Base-by-base conservation (phyloP, 2,888 invertebrate species). In the Silvanus unidentatus region DNA sequence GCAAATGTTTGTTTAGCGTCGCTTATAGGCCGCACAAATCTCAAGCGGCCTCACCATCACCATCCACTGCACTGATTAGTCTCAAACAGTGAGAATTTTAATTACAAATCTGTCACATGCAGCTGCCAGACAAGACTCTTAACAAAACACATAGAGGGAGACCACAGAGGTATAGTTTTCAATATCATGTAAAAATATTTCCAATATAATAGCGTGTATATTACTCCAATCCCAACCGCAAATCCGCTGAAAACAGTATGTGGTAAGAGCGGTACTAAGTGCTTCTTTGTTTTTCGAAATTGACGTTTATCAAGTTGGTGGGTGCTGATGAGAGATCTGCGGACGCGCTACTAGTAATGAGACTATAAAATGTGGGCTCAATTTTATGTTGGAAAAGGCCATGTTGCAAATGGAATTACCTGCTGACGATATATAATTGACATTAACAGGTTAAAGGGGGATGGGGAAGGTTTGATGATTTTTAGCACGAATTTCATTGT, bases 31-130 rank as follows among this genome's bases (percentile, higher is more conserved):
- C 48, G 45, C 43, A 48, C 44, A 47, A 48, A 45, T 51, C 52
- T 49, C 49, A 46, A 51, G 53, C 43, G 49, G 45, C n/a, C n/a
- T n/a, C n/a, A n/a, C n/a, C n/a, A n/a, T n/a, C n/a, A n/a, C n/a
- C n/a, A n/a, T n/a, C n/a, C n/a, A n/a, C n/a, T n/a, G n/a, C 46
- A 54, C 55, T 54, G 60, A 60, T 61, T 60, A 62, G 60, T 62
- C 58, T 56, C 56, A 54, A 61, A 60, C 59, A n/a, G n/a, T 53
- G 59, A 49, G 60, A 62, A 60, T 63, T 64, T 61, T 60, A 63
- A 64, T 64, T 64, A 63, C 60, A 53, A 59, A 59, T 59, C 62
- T 64, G 64, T 63, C 64, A 61, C 52, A 47, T 47, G 49, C 63
- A 63, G 61, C 50, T 51, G 53, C 53, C 55, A 54, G 53, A 61